A percentile compares a stretch with the other conserved stretches of the same genome.
These are phyloP conservation scores for Galerucella nymphaeae DNA, from an alignment of 2,888 invertebrate genomes.

Conservation along the genomic window DNA sequence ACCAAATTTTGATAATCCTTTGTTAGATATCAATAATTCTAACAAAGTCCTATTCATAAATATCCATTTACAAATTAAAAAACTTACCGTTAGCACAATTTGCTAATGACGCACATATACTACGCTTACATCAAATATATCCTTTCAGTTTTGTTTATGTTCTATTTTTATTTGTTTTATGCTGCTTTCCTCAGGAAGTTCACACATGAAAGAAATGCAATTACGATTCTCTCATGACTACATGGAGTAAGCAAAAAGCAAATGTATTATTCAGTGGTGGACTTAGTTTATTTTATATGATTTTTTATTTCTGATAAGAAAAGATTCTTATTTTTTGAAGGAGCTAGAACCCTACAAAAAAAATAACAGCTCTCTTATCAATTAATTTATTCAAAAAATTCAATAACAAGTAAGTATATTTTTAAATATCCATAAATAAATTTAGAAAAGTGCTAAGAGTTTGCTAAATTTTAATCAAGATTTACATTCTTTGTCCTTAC, in stretches of 20 bases:
- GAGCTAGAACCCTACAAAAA: no score
- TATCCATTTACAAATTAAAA: background rate
- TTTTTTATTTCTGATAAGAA: no score
- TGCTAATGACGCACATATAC: constrained; percentile 24
- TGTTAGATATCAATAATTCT: background rate
- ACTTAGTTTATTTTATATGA: background rate
- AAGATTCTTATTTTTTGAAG: no score
- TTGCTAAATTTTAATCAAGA: no score
- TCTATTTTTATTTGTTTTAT: constrained; percentile 7
- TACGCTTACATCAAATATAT: constrained; percentile 7
- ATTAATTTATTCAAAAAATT: no score
- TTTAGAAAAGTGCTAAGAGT: no score
- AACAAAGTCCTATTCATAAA: background rate
- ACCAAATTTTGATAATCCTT: no score
- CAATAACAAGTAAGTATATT: no score
- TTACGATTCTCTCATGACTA: constrained; percentile 6
- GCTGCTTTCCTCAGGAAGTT: constrained; percentile 6
- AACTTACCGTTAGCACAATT: background rate
- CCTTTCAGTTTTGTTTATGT: constrained; percentile 12
- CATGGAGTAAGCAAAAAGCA: background rate
- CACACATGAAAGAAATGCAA: background rate
- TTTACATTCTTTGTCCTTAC: no score
- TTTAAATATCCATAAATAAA: no score
- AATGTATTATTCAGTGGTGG: background rate
- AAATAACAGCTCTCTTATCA: no score